A percentile compares a stretch with the other conserved stretches of the same genome.
phyloP scores from a whole-genome alignment of 2,888 invertebrate genomes.

The Biston betularia region DNA sequence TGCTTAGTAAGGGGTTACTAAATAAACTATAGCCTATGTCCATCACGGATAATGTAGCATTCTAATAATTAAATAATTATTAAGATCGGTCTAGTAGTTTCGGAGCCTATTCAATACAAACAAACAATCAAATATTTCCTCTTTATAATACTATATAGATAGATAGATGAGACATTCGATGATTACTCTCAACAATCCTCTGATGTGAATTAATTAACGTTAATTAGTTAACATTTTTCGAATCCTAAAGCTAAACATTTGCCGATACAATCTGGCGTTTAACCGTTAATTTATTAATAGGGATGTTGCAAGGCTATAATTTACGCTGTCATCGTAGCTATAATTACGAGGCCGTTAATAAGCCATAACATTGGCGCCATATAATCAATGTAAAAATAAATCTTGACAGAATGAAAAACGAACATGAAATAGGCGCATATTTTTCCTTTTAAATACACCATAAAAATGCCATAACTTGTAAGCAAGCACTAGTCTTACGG shows the following conservation, averaged over 20 bases:
- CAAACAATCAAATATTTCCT: too few species aligned
- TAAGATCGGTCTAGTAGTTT: too few species aligned
- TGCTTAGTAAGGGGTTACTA: too few species aligned
- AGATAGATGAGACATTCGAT: too few species aligned
- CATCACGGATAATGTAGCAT: too few species aligned
- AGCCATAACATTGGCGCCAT: slow-evolving; percentile 74
- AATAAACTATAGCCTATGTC: too few species aligned
- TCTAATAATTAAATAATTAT: too few species aligned
- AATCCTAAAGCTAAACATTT: slow-evolving; percentile 29
- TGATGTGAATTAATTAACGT: not conserved
- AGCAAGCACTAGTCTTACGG: slow-evolving; percentile 73
- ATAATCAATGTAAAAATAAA: slow-evolving; percentile 83
- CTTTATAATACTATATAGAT: too few species aligned
- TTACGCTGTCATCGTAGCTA: slow-evolving; percentile 71
- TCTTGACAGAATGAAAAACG: slow-evolving; percentile 78
- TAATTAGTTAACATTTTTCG: slow-evolving; percentile 34
- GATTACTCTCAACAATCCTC: too few species aligned
- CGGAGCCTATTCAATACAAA: too few species aligned
- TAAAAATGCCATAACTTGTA: slow-evolving; percentile 81
- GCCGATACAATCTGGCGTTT: slow-evolving; percentile 41
- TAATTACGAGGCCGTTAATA: slow-evolving; percentile 81
- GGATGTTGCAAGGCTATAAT: slow-evolving; percentile 63
- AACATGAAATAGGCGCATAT: slow-evolving; percentile 79
- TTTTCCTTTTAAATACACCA: slow-evolving; percentile 78
- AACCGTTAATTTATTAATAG: slow-evolving; percentile 64